Evolutionary conservation across 2,888 invertebrate species (phyloP).

Genomic region (Eupithecia subfuscata): DNA sequence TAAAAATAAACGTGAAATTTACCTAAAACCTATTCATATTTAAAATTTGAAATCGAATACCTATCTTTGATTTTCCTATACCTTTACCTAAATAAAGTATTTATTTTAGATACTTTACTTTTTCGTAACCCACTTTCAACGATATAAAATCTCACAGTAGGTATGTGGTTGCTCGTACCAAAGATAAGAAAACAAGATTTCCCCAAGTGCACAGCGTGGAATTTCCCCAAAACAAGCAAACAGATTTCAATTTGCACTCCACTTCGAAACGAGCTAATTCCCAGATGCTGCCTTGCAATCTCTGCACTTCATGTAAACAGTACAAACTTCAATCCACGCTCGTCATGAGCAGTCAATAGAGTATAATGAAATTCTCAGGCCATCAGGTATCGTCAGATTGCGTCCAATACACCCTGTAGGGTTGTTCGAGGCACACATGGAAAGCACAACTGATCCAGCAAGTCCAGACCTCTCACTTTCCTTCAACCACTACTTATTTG

Average conservation of each 20-base stretch:
- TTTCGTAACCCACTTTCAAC: neutral
- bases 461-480: conserved; percentile 50
- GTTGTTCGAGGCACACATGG: conserved; percentile 62
- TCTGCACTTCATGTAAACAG: conserved; percentile 27
- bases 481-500: conserved; percentile 29
- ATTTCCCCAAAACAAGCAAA: conserved; percentile 5
- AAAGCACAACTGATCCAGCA: conserved; percentile 55
- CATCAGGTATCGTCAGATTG: conserved; percentile 78
- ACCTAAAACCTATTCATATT: too few relatives aligned
- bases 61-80: neutral
- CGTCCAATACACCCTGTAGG: conserved; percentile 76
- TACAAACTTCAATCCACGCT: conserved; percentile 57
- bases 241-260: conserved; percentile 27
- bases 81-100: neutral
- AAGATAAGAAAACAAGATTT: conserved; percentile 3
- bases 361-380: conserved; percentile 77
- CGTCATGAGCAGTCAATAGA: conserved; percentile 71
- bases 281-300: conserved; percentile 21
- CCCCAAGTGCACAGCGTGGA: neutral
- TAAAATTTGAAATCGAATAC: too few relatives aligned
- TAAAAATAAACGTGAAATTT: too few relatives aligned
- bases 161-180: neutral
- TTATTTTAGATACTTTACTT: neutral
- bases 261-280: conserved; percentile 26
- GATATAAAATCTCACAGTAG: neutral